Conservation (phyloP, 2,113 vertebrate genomes). For the Rutilus rutilus region DNA sequence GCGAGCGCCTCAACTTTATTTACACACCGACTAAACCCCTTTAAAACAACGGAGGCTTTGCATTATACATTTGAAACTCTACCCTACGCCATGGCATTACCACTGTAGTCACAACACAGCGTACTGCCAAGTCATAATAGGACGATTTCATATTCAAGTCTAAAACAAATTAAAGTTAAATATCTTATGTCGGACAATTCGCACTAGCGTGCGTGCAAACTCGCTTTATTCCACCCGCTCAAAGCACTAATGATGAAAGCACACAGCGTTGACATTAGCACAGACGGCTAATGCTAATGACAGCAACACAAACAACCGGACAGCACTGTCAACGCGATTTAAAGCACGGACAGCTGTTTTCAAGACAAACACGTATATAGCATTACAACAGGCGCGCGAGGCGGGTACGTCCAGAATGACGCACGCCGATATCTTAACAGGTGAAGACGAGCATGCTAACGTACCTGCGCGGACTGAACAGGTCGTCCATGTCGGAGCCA, state of each 20-base stretch:
- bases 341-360: slow-evolving; percentile 3
- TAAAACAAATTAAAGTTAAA: slow-evolving; percentile 14
- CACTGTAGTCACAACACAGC: slow-evolving; percentile 68
- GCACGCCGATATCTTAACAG: slow-evolving; percentile 53
- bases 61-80: background rate
- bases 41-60: background rate
- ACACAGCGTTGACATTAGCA: slow-evolving; percentile 19
- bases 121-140: slow-evolving; percentile 67
- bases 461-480: slow-evolving; percentile 96
- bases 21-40: background rate
- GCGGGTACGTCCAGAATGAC: background rate
- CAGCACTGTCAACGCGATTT: slow-evolving; percentile 1
- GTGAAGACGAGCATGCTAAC: slow-evolving; percentile 75
- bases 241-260: background rate
- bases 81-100: slow-evolving; percentile 68
- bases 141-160: background rate
- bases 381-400: background rate
- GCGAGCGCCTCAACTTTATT: slow-evolving; percentile 61
- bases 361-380: background rate
- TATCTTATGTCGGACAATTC: background rate
- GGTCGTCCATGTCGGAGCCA: slow-evolving; percentile 91
- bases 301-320: slow-evolving; percentile 27
- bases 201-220: background rate
- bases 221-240: too few species aligned
- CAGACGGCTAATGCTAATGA: slow-evolving; percentile 41